Percentiles rank a stretch among this genome's conserved stretches.
These are phyloP conservation scores for Chunga burmeisteri DNA, from an alignment of 2,113 vertebrate species.

Conservation along the genomic window DNA sequence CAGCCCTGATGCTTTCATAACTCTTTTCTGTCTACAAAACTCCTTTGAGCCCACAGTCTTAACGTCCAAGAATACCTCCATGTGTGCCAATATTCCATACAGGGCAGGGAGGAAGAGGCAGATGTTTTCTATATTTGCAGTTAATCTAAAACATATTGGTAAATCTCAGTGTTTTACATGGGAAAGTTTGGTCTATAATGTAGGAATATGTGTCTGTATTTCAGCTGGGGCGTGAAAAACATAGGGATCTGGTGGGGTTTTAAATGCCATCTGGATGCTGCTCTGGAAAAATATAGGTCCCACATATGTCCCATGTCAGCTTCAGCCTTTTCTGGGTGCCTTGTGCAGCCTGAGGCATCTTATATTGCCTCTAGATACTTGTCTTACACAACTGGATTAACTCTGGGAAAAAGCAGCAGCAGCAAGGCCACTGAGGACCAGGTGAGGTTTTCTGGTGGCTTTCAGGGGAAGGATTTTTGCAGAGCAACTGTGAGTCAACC, in stretches of 20 bases:
- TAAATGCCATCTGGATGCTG: not conserved
- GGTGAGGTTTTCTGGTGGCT: not conserved
- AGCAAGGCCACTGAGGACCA: not conserved
- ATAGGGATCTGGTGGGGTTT: not conserved
- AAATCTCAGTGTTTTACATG: not conserved
- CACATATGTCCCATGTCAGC: not conserved
- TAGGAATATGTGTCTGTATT: not conserved
- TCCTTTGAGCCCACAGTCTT: not conserved
- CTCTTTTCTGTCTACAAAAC: not conserved
- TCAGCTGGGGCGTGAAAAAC: not conserved
- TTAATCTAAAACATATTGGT: conserved; percentile 4
- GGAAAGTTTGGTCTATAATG: not conserved
- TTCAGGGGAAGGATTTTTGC: not conserved
- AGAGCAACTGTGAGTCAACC: not conserved
- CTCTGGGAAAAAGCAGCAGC: not conserved
- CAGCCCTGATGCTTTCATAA: not conserved
- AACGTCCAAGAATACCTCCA: not conserved
- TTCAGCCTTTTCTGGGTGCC: not conserved
- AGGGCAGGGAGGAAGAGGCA: not conserved
- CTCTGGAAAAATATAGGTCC: not conserved
- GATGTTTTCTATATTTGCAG: not conserved
- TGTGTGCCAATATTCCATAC: not conserved
- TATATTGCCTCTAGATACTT: not conserved
- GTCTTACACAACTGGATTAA: not conserved
- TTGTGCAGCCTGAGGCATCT: not conserved